phyloP scores from a whole-genome alignment of 2,113 vertebrate genomes.

The Drymodes brunneopygia region DNA sequence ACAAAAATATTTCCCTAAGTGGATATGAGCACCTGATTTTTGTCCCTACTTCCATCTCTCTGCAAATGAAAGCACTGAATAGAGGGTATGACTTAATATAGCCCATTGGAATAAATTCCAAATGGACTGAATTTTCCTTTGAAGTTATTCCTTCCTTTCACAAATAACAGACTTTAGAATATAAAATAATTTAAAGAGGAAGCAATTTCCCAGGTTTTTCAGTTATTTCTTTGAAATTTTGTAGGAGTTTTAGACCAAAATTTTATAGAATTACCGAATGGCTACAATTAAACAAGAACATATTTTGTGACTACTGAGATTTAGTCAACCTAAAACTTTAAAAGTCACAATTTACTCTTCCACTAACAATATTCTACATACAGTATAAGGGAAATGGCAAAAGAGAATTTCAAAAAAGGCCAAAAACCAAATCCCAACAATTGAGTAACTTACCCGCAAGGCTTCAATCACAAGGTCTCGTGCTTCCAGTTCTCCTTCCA shows the following conservation, averaged over 20 bases:
- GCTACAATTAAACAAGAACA: background rate
- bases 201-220: background rate
- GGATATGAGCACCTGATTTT: background rate
- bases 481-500: constrained; percentile 97
- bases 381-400: background rate
- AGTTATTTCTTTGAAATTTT: background rate
- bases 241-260: background rate
- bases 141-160: background rate
- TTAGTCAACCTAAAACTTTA: background rate
- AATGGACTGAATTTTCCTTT: background rate
- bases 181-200: background rate
- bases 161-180: background rate
- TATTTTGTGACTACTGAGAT: background rate
- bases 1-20: background rate
- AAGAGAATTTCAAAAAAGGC: background rate
- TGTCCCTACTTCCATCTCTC: background rate
- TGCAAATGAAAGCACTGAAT: background rate
- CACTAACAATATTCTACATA: background rate
- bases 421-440: background rate
- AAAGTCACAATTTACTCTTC: background rate
- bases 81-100: background rate
- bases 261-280: background rate
- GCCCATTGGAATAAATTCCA: background rate
- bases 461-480: constrained; percentile 97
- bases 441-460: constrained; percentile 82